Percentiles rank a stretch among this genome's conserved stretches.
Conservation (phyloP, 2,113 vertebrate species). For the Caloenas nicobarica region DNA sequence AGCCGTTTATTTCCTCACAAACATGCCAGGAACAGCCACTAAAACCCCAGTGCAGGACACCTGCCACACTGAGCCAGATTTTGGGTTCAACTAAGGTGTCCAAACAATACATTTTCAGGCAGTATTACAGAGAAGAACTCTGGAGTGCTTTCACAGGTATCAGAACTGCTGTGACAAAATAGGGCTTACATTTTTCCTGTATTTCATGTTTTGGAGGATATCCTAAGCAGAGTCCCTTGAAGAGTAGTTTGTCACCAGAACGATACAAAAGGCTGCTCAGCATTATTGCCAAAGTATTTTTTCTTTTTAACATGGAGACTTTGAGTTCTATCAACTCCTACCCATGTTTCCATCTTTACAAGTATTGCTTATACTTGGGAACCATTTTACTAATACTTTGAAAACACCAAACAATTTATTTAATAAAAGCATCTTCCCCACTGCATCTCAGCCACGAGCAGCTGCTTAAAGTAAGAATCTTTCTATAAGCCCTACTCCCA, state of each 20-base stretch:
- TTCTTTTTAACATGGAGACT: not conserved
- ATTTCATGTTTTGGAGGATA: not conserved
- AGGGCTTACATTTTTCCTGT: not conserved
- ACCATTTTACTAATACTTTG: not conserved
- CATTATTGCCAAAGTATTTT: not conserved
- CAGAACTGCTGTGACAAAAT: not conserved
- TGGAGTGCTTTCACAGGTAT: not conserved
- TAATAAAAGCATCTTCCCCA: not conserved
- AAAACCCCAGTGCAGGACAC: not conserved
- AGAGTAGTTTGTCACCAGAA: not conserved
- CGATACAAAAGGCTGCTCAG: not conserved
- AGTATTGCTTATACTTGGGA: not conserved
- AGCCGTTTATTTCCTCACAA: not conserved
- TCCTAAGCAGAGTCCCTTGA: not conserved
- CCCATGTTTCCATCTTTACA: rapidly evolving
- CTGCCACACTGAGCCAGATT: not conserved
- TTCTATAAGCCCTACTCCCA: not conserved
- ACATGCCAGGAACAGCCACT: not conserved
- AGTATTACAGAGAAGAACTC: not conserved
- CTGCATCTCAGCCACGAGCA: not conserved
- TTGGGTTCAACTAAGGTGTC: not conserved
- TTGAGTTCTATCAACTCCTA: not conserved
- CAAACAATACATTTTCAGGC: not conserved
- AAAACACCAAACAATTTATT: not conserved
- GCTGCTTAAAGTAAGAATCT: not conserved